Evolutionary conservation across 2,797 vertebrate genomes (phyloP).

Genomic region (Limnodromus scolopaceus): DNA sequence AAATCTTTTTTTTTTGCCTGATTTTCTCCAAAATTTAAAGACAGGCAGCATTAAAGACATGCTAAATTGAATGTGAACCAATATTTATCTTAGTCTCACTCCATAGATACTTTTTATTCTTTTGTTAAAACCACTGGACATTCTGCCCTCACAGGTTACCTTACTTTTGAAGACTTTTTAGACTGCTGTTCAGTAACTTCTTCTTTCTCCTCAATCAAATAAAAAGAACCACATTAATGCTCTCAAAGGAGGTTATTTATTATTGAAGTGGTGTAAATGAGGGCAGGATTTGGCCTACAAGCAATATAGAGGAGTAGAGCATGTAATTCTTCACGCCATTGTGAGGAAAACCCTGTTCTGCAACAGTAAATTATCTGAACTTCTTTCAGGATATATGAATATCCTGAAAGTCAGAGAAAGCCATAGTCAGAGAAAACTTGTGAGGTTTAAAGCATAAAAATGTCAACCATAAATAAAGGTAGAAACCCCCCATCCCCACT

Average conservation of each 20-base stretch:
- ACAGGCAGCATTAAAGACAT: background rate
- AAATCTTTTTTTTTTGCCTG: background rate
- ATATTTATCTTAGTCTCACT: background rate
- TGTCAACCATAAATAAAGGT: slow-evolving; percentile 73
- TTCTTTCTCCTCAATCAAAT: background rate
- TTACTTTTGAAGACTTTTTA: background rate
- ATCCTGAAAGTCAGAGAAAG: too few relatives aligned
- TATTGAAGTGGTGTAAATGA: slow-evolving; percentile 29
- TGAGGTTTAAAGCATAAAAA: slow-evolving; percentile 70
- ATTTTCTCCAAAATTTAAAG: background rate
- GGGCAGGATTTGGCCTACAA: slow-evolving; percentile 3
- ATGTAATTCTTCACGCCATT: slow-evolving; percentile 48
- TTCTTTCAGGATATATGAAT: slow-evolving; percentile 57
- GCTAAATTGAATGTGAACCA: background rate
- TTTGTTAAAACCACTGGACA: background rate
- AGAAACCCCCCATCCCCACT: slow-evolving; percentile 33
- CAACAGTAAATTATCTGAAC: slow-evolving; percentile 72
- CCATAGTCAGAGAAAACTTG: slow-evolving; percentile 47
- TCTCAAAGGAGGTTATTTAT: slow-evolving; percentile 20
- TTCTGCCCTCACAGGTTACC: background rate
- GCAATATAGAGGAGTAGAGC: slow-evolving; percentile 50
- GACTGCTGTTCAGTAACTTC: background rate
- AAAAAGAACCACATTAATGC: background rate
- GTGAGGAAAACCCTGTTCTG: slow-evolving; percentile 40
- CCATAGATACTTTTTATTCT: background rate